A percentile compares a stretch with the other conserved stretches of the same genome.
Evolutionary conservation across 2,888 invertebrate species (phyloP).

Genomic region (Asteroscopus sphinx): DNA sequence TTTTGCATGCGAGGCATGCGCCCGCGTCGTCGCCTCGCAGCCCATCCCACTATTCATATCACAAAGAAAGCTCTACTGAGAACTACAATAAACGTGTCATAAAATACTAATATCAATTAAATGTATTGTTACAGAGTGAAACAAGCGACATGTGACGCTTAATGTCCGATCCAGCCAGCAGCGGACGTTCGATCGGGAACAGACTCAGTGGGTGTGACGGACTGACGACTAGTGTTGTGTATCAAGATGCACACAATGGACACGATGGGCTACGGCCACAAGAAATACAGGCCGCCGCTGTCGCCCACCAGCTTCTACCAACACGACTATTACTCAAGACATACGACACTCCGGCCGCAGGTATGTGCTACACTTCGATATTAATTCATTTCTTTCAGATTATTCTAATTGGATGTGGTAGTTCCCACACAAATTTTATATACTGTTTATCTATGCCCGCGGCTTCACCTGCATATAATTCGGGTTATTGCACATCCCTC

Average conservation of each 20-base stretch:
- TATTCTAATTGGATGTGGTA: slow-evolving; percentile 2
- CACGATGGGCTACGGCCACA: slow-evolving; percentile 91
- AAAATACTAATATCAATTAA: slow-evolving; percentile 17
- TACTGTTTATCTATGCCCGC: too few relatives aligned
- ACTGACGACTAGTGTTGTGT: slow-evolving; percentile 60
- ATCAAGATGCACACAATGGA: slow-evolving; percentile 89
- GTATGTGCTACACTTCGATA: slow-evolving; percentile 63
- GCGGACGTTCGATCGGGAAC: slow-evolving; percentile 32
- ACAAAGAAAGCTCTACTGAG: slow-evolving; percentile 46
- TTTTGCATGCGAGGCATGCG: slow-evolving; percentile 64
- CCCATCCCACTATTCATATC: slow-evolving; percentile 43
- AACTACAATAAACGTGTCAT: slow-evolving; percentile 24
- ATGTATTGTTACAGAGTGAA: slow-evolving; percentile 62
- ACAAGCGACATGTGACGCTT: slow-evolving; percentile 60
- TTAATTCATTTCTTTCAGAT: slow-evolving; percentile 1
- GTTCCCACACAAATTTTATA: too few relatives aligned
- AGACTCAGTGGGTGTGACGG: slow-evolving; percentile 55
- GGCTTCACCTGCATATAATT: too few relatives aligned
- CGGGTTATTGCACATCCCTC: too few relatives aligned
- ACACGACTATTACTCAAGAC: slow-evolving; percentile 87
- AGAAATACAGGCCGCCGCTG: slow-evolving; percentile 91
- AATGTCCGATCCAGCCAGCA: slow-evolving; percentile 17
- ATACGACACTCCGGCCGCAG: slow-evolving; percentile 86
- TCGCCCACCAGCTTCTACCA: slow-evolving; percentile 91
- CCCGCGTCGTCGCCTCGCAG: slow-evolving; percentile 13